These are phyloP conservation scores for Chaunax sp. DNA, from an alignment of 2,797 vertebrate genomes.

Conservation along the genomic window DNA sequence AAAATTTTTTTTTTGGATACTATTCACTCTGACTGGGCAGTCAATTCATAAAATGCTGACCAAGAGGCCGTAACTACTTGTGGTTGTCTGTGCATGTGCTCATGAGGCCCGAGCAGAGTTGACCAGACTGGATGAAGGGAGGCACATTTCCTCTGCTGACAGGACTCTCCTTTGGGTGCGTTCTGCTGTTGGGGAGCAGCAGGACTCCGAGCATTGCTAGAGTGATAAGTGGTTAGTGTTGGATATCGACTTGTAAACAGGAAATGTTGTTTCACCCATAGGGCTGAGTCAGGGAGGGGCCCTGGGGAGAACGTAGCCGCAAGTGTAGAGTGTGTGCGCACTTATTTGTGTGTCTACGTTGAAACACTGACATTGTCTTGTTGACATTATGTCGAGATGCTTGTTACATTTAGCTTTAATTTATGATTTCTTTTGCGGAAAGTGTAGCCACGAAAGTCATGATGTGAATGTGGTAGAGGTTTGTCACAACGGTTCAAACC, in stretches of 20 bases:
- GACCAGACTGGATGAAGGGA: constrained; percentile 2
- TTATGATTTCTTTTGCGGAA: constrained; percentile 13
- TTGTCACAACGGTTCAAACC: neutral
- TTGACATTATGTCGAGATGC: neutral
- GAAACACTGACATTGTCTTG: constrained; percentile 7
- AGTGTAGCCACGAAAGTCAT: neutral
- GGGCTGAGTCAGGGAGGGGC: constrained; percentile 62
- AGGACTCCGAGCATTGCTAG: constrained; percentile 43
- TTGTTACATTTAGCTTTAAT: constrained; percentile 14
- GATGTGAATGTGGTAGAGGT: constrained; percentile 6
- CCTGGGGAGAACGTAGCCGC: constrained; percentile 38
- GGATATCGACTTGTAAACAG: constrained; percentile 78
- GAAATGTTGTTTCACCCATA: constrained; percentile 78
- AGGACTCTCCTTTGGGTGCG: constrained; percentile 41
- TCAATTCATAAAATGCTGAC: neutral
- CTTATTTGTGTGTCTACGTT: too few relatives aligned
- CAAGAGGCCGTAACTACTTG: neutral
- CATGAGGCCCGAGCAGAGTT: neutral
- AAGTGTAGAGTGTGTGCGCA: constrained; percentile 9
- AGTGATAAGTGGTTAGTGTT: constrained; percentile 68
- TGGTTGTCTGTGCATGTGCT: neutral
- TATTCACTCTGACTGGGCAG: neutral
- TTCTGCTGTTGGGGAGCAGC: constrained; percentile 40
- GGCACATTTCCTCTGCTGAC: constrained; percentile 40
- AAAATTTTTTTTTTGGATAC: too few relatives aligned